Base-by-base conservation (phyloP, 2,797 vertebrate genomes). In the Percopsis omiscomaycus region DNA sequence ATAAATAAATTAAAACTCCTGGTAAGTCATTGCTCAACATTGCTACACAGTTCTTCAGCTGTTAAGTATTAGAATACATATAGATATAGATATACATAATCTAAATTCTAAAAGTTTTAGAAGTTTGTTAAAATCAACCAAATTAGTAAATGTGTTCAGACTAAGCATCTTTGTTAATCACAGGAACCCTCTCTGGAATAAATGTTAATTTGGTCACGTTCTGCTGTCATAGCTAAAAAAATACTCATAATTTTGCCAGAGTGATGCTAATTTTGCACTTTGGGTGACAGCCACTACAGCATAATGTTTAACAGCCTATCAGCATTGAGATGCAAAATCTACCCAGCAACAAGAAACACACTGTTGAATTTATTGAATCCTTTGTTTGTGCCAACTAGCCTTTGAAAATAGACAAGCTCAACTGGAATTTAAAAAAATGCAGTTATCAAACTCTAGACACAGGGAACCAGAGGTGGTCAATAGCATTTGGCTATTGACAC, bases 311-410 rank as follows among this genome's bases (percentile, higher is more conserved):
- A 82, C 68, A 84, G 78, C 76, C 70, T 59, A 73, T 68, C 80
- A 73, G 77, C 78, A 83, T 9, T 61, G 74, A 77, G 67, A 50
- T 79, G 75, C 10, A 0, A 79, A 83, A 84, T 87, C 84, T 87
- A 83, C 85, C 81, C 80, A 69, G 85, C 71, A 77, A 86, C 81
- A 85, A 75, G 78, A 81, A 79, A 83, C 71, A 78, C 78, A 82
- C 74, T 55, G 72, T 74, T 77, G 67, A 65, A 67, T 48, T 12
- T 61, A 55, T 71, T 61, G 75, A 74, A 74, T 67, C 29, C 42
- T 61, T 59, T 79, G 76, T 61, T 59, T 79, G 76, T 74, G 69
- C 74, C 63, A 5, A 28, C 28, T 15, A 10, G 42, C 30, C 47
- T 48, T 50, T 15, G 12, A 64, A 56, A 55, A 16, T 51, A 64